A percentile compares a stretch with the other conserved stretches of the same genome.
Conservation (phyloP, 2,888 invertebrate genomes). For the Bombyx huttoni region DNA sequence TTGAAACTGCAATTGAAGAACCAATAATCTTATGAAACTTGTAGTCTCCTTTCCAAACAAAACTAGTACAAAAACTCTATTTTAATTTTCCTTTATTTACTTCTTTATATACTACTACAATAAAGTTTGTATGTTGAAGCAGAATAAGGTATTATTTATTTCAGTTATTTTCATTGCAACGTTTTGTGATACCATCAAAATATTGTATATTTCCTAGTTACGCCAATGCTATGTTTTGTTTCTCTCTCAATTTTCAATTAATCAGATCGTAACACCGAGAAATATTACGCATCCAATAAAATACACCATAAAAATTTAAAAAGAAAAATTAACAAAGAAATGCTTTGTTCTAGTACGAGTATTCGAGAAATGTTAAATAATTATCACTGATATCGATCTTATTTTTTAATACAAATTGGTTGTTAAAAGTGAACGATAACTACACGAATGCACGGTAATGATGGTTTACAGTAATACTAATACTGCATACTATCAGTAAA, state of each 20-base stretch:
- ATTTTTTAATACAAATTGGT: neutral
- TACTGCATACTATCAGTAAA: neutral
- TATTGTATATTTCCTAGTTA: neutral
- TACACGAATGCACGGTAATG: neutral
- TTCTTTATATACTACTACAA: no score
- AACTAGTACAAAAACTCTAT: no score
- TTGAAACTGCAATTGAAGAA: no score
- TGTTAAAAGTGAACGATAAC: neutral
- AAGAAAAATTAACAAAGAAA: constrained; percentile 4
- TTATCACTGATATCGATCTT: neutral
- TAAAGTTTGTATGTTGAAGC: no score
- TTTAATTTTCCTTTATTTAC: no score
- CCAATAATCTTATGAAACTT: no score
- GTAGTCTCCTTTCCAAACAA: no score
- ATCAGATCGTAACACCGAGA: neutral
- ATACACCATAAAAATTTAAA: neutral
- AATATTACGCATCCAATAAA: no score
- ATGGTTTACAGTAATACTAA: neutral
- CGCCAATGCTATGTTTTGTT: neutral
- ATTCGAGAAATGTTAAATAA: neutral
- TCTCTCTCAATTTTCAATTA: neutral
- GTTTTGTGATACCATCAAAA: no score
- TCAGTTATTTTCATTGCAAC: no score
- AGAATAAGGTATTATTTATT: no score
- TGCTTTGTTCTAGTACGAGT: constrained; percentile 1